Percentiles rank a stretch among this genome's conserved stretches.
These are phyloP conservation scores for Pagetopsis macropterus DNA, from an alignment of 2,797 vertebrate genomes.

Conservation along the genomic window DNA sequence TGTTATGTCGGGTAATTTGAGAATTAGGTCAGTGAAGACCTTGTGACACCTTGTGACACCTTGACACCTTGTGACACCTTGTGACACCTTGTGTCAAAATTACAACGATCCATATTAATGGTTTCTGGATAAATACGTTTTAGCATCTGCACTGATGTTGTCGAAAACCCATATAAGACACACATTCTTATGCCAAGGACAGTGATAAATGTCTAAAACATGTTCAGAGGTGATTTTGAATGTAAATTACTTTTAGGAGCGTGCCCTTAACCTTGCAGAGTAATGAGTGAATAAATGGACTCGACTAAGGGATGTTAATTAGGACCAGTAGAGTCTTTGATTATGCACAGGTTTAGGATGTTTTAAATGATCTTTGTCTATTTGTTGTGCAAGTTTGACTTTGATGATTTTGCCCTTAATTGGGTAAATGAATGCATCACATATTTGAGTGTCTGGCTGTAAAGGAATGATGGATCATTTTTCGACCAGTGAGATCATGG, in stretches of 20 bases:
- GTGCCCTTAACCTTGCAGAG: neutral
- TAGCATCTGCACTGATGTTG: neutral
- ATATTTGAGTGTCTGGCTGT: conserved; percentile 4
- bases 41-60: neutral
- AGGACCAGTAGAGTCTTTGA: neutral
- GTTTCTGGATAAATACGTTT: neutral
- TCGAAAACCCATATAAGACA: neutral
- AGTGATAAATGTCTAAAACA: neutral
- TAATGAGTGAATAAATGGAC: neutral
- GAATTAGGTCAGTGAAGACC: neutral
- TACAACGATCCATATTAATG: neutral
- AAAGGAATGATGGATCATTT: conserved; percentile 36
- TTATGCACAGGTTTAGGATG: neutral
- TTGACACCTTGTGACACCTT: neutral
- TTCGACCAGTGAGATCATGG: conserved; percentile 28
- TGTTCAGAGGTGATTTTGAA: neutral
- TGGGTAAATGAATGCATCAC: conserved; percentile 11
- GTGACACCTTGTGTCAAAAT: neutral
- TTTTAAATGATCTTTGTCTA: neutral
- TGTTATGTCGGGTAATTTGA: neutral
- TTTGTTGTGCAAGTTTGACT: conserved; percentile 11
- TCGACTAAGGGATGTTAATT: neutral
- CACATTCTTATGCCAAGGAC: neutral
- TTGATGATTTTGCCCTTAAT: conserved; percentile 3
- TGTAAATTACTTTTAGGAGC: neutral